Base-by-base conservation (phyloP, 2,797 vertebrate genomes). In the Parauchenoglanis punctatus region DNA sequence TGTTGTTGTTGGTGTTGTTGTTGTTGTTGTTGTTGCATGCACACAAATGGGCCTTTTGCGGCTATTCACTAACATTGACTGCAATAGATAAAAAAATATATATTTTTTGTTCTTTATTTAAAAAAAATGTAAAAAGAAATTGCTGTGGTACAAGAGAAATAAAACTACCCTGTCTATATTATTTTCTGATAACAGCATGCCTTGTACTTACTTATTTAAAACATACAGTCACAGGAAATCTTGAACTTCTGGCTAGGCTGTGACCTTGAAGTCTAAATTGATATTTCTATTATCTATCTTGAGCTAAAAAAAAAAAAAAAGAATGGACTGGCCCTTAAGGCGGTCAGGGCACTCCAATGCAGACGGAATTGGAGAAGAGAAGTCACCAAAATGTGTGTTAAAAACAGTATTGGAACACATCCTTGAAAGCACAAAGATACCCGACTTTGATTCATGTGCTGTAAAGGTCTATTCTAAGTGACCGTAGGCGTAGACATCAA, bases 321-420 rank as follows among this genome's bases (percentile, higher is more conserved):
- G 1, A 56, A 40, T 40, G 7, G 31, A 40, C 59, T 82, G 81
- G 61, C 44, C 81, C 81, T 52, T 17, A 67, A 67, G 61, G 81
- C 25, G 44, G 12, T 25, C 59, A 65, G 25, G 81, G 81, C 40
- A 18, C 81, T 49, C 40, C 7, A 12, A 52, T 0, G 1, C 15
- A 52, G 15, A 68, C 68, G 8, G 15, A 65, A n/a, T 20, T 67
- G n/a, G 25, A 68, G 44, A 67, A 20, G 25, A 28, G 44, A 31
- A 12, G 81, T 31, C 61, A 49, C 40, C 61, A 67, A 67, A 67
- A 17, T n/a, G 44, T 6, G 8, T 4, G 44, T 83, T 67, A 65
- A 83, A 82, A 83, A 83, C 15, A 67, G 81, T 67, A 31, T 52
- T 83, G 81, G 81, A 81, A 81, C 35, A 46, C 58, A 8, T 81